Evolutionary conservation across 2,888 invertebrate species (phyloP).

Genomic region (Lagria hirta): DNA sequence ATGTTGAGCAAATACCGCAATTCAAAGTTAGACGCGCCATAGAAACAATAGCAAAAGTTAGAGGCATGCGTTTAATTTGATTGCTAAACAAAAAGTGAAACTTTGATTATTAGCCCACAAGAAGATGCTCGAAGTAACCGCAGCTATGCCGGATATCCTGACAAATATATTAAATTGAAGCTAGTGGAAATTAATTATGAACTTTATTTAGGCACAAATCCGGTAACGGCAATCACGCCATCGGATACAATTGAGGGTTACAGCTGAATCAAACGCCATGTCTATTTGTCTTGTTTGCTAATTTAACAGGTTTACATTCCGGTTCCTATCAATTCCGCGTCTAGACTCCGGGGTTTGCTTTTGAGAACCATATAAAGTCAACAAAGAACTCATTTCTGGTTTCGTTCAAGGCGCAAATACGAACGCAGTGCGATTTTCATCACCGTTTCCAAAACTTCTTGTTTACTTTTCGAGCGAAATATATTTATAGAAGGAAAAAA

Average conservation of each 20-base stretch:
- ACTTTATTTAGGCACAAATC: slow-evolving; percentile 20
- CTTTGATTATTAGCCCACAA: slow-evolving; percentile 14
- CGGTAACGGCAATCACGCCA: slow-evolving; percentile 19
- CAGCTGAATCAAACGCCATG: slow-evolving; percentile 27
- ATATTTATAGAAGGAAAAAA: too few species aligned
- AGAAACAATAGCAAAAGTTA: too few species aligned
- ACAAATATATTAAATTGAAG: slow-evolving; percentile 18
- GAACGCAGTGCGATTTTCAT: slow-evolving; percentile 15
- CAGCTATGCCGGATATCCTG: slow-evolving; percentile 21
- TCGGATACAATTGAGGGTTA: slow-evolving; percentile 17
- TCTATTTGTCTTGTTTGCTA: slow-evolving; percentile 40
- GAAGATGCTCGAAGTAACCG: slow-evolving; percentile 10
- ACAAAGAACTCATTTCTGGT: slow-evolving; percentile 31
- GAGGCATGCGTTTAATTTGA: too few species aligned
- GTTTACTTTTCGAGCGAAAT: slow-evolving; percentile 19
- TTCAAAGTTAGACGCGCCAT: too few species aligned
- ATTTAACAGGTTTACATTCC: slow-evolving; percentile 40
- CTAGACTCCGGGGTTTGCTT: slow-evolving; percentile 30
- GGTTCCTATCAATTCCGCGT: slow-evolving; percentile 35
- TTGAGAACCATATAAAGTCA: slow-evolving; percentile 32
- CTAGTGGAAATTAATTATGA: slow-evolving; percentile 20
- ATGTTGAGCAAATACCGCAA: too few species aligned
- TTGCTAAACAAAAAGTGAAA: slow-evolving; percentile 6
- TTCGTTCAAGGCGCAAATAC: slow-evolving; percentile 11
- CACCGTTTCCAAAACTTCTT: slow-evolving; percentile 13